phyloP scores from a whole-genome alignment of 2,797 vertebrate species.

The Gymnocypris eckloni region DNA sequence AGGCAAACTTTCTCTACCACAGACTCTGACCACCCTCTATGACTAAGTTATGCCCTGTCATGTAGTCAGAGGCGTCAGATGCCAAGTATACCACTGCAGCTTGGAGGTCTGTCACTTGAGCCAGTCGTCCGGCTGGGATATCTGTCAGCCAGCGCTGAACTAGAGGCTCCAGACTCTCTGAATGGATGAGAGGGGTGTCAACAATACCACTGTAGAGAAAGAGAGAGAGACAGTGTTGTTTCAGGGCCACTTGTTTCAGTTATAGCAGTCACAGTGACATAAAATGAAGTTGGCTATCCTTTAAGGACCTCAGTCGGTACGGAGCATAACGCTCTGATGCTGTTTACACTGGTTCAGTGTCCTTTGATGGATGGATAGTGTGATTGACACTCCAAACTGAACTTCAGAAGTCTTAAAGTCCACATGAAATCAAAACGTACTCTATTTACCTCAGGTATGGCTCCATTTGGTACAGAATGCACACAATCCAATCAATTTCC shows the following conservation, averaged over 20 bases:
- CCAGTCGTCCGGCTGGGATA: conserved; percentile 87
- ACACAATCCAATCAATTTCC: not conserved
- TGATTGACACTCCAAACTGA: conserved; percentile 42
- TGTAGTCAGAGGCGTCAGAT: conserved; percentile 86
- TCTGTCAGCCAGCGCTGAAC: conserved; percentile 84
- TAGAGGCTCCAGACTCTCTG: conserved; percentile 82
- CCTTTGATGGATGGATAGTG: conserved; percentile 63
- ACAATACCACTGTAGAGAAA: conserved; percentile 84
- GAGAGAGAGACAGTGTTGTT: conserved; percentile 73
- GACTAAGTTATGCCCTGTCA: conserved; percentile 93
- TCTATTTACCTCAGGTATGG: not conserved
- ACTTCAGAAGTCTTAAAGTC: conserved; percentile 10
- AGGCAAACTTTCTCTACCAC: conserved; percentile 74
- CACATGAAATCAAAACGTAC: not conserved
- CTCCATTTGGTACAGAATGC: not conserved
- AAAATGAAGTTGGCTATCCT: conserved; percentile 81
- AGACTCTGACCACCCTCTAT: conserved; percentile 90
- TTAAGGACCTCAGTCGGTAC: conserved; percentile 62
- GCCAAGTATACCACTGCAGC: conserved; percentile 88
- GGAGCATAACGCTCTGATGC: conserved; percentile 60
- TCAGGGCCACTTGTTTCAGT: conserved; percentile 70
- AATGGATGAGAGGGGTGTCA: conserved; percentile 87
- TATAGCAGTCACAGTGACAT: conserved; percentile 71
- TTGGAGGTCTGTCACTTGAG: conserved; percentile 88
- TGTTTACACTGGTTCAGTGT: conserved; percentile 68